phyloP scores from a whole-genome alignment of 1,140 invertebrate genomes.

The Ceratitis capitata region DNA sequence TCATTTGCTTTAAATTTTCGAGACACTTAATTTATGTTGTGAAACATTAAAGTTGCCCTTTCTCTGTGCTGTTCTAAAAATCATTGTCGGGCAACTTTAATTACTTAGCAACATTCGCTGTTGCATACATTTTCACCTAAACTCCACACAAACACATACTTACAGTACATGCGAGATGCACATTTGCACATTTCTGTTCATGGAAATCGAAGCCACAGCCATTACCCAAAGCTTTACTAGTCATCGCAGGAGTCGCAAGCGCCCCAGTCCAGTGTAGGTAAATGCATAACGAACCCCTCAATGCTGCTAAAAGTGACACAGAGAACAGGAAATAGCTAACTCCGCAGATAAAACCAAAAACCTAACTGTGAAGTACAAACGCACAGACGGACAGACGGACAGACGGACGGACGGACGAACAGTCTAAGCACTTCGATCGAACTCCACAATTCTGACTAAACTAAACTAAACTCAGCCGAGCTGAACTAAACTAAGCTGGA shows the following conservation, averaged over 20 bases:
- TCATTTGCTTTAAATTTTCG: background rate
- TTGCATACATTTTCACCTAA: background rate
- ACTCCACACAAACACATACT: background rate
- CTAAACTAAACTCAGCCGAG: background rate
- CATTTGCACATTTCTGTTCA: background rate
- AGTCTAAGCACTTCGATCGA: slow-evolving; percentile 20
- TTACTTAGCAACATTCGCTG: background rate
- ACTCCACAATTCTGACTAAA: background rate
- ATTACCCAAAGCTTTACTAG: background rate
- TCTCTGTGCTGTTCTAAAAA: background rate
- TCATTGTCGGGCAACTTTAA: slow-evolving; percentile 26
- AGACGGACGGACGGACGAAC: background rate
- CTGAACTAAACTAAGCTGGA: too few relatives aligned
- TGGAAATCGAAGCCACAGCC: background rate
- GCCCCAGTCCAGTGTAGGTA: too few relatives aligned
- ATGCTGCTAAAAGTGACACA: slow-evolving; percentile 32
- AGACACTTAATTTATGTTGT: background rate
- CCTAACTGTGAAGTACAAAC: slow-evolving; percentile 9
- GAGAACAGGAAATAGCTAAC: slow-evolving; percentile 27
- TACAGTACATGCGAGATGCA: background rate
- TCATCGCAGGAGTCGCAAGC: too few relatives aligned
- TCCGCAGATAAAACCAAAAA: slow-evolving; percentile 32
- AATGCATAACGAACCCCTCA: slow-evolving; percentile 4
- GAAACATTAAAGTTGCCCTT: background rate
- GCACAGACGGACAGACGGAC: too few relatives aligned